These are phyloP conservation scores for Phallusia fumigata DNA, from an alignment of 23 tunicate species.

Conservation along the genomic window DNA sequence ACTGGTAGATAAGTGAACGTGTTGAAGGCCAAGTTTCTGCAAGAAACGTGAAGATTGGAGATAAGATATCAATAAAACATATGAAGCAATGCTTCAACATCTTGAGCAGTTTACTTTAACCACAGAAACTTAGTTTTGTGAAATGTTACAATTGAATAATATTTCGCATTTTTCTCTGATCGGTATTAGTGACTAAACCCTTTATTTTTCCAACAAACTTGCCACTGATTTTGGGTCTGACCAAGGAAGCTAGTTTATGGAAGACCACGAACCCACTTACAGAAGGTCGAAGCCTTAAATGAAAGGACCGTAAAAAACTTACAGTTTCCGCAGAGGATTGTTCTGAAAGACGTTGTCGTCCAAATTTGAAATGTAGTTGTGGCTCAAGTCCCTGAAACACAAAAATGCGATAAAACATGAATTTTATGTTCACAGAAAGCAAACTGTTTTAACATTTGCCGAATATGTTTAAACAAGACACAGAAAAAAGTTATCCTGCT, in stretches of 20 bases:
- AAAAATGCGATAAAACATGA: not conserved
- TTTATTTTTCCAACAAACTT: no score
- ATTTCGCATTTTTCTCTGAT: no score
- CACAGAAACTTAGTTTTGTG: no score
- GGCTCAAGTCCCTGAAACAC: slow-evolving; percentile 54
- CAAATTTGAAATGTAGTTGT: slow-evolving; percentile 41
- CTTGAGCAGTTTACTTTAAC: not conserved
- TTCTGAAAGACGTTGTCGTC: slow-evolving; percentile 49
- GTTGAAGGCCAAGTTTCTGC: slow-evolving; percentile 72
- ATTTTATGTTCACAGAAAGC: not conserved
- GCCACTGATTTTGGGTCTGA: no score
- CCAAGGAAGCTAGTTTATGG: no score
- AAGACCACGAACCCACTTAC: no score
- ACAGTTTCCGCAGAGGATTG: slow-evolving; percentile 40
- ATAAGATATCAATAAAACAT: not conserved
- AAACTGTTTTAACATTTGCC: not conserved
- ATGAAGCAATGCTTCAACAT: not conserved
- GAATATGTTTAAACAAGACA: no score
- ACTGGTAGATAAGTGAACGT: slow-evolving; percentile 54
- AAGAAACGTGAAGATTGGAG: slow-evolving; percentile 6
- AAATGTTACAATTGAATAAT: no score
- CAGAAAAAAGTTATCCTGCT: no score
- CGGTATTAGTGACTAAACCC: no score
- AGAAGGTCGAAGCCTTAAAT: no score
- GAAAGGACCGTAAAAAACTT: no score